phyloP scores from a whole-genome alignment of 2,888 invertebrate genomes.

The Amphipyra berbera region DNA sequence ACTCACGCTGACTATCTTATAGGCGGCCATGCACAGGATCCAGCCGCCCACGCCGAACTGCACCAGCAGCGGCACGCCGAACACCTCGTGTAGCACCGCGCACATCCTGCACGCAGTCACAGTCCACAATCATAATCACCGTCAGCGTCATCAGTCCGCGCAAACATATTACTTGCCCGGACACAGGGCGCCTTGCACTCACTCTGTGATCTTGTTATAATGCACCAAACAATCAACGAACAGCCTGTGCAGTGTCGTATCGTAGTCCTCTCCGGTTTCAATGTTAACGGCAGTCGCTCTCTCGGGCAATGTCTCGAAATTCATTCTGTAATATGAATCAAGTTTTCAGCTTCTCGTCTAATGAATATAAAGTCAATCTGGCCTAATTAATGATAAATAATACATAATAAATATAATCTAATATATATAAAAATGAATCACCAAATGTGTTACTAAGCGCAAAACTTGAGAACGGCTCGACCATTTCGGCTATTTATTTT shows the following conservation, averaged over 20 bases:
- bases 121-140: neutral
- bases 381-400: too few relatives aligned
- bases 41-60: conserved; percentile 78
- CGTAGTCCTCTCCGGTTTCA: conserved; percentile 42
- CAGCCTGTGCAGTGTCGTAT: conserved; percentile 52
- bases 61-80: conserved; percentile 71
- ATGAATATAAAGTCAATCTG: too few relatives aligned
- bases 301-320: conserved; percentile 65
- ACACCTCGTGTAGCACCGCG: conserved; percentile 67
- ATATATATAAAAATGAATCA: too few relatives aligned
- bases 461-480: too few relatives aligned
- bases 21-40: conserved; percentile 80
- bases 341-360: neutral
- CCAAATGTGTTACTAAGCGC: too few relatives aligned
- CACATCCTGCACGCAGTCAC: conserved; percentile 61
- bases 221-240: conserved; percentile 67
- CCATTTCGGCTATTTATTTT: too few relatives aligned
- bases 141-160: neutral
- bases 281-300: conserved; percentile 48
- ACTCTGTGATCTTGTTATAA: conserved; percentile 69
- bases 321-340: conserved; percentile 57
- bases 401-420: too few relatives aligned
- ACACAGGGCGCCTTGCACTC: conserved; percentile 36
- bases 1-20: conserved; percentile 74
- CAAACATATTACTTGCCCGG: neutral